Conservation (phyloP, 1,140 invertebrate species). For the Drosophila mauritiana region DNA sequence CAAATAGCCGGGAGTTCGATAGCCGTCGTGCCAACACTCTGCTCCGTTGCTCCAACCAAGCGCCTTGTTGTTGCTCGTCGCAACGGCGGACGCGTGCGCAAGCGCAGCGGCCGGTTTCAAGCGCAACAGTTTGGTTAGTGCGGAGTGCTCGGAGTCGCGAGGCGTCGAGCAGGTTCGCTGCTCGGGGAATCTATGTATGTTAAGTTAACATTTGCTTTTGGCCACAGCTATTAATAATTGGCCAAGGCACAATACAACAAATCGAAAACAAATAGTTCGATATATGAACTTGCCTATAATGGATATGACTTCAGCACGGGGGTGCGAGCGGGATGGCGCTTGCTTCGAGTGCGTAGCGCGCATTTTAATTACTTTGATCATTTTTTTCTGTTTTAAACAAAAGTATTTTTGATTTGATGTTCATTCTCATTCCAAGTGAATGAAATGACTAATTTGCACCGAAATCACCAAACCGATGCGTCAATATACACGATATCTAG, state of each 20-base stretch:
- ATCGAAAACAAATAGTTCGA: neutral
- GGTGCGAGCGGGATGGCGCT: too few relatives aligned
- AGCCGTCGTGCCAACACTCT: slow-evolving; percentile 8
- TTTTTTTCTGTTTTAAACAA: too few relatives aligned
- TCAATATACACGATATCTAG: too few relatives aligned
- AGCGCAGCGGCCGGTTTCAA: slow-evolving; percentile 7
- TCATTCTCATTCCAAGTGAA: too few relatives aligned
- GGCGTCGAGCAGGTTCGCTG: slow-evolving; percentile 7
- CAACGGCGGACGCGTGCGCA: slow-evolving; percentile 16
- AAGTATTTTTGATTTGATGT: too few relatives aligned
- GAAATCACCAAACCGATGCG: too few relatives aligned
- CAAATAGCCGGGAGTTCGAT: neutral
- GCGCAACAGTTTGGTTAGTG: slow-evolving; percentile 41
- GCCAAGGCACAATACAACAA: neutral
- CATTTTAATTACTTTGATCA: slow-evolving; percentile 65
- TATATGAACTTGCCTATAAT: neutral
- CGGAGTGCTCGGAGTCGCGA: neutral
- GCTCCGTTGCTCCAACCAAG: slow-evolving; percentile 22
- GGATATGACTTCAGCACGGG: neutral
- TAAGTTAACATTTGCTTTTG: slow-evolving; percentile 19
- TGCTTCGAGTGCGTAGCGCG: slow-evolving; percentile 29
- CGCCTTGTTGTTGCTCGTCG: slow-evolving; percentile 28
- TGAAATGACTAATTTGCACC: too few relatives aligned
- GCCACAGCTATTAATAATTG: neutral
- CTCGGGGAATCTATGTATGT: slow-evolving; percentile 1